Conservation (phyloP, 23 tunicate genomes). For the Botrylloides violaceus region DNA sequence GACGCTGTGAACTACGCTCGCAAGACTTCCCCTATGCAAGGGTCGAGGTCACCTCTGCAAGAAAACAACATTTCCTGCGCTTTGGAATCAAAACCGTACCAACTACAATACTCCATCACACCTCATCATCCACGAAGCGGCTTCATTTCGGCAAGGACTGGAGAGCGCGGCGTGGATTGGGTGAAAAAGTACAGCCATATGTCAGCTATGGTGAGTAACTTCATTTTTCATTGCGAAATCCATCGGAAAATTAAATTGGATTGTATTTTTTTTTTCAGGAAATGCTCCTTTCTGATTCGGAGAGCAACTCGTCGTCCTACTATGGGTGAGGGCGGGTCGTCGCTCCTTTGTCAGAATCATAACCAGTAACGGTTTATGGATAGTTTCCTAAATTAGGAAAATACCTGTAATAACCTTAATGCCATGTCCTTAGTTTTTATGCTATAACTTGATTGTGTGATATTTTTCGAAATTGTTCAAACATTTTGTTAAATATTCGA, state of each 20-base stretch:
- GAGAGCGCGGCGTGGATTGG: constrained; percentile 56
- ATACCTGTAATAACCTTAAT: constrained; percentile 9
- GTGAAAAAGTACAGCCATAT: constrained; percentile 83
- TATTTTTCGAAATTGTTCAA: neutral
- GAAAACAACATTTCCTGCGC: constrained; percentile 6
- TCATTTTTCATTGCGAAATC: constrained; percentile 5
- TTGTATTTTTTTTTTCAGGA: constrained; percentile 60
- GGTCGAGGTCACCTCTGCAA: constrained; percentile 16
- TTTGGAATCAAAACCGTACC: constrained; percentile 62
- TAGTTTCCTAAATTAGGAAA: constrained; percentile 89
- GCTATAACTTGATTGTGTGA: neutral
- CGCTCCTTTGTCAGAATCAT: constrained; percentile 91
- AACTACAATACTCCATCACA: constrained; percentile 88
- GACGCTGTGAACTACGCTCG: constrained; percentile 1
- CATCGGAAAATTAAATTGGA: no score
- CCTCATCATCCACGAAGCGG: constrained; percentile 70
- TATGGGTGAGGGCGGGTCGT: constrained; percentile 64
- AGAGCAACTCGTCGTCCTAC: constrained; percentile 50
- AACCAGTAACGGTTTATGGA: constrained; percentile 79
- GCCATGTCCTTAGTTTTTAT: constrained; percentile 7
- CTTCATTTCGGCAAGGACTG: constrained; percentile 33
- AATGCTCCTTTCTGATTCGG: constrained; percentile 86
- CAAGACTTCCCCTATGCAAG: constrained; percentile 3
- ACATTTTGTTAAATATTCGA: neutral
- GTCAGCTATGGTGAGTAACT: constrained; percentile 73